A percentile compares a stretch with the other conserved stretches of the same genome.
These are phyloP conservation scores for Tangara arthus DNA, from an alignment of 2,797 vertebrate species.

Conservation along the genomic window DNA sequence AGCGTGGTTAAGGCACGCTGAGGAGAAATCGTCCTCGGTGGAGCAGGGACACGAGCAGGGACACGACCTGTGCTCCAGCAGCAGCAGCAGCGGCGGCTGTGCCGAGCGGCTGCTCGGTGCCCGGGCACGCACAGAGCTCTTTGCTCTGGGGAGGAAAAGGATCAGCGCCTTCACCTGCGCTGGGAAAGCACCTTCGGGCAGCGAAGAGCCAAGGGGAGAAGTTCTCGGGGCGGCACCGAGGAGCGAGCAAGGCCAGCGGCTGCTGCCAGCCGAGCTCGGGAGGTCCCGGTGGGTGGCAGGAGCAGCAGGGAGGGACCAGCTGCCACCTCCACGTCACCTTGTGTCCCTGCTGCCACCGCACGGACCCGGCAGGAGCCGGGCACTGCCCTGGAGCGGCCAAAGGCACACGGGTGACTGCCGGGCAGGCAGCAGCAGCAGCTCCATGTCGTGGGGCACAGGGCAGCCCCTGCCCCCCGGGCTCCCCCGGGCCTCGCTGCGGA, in stretches of 20 bases:
- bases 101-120: not conserved
- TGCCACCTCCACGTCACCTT: slow-evolving; percentile 68
- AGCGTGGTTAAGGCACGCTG: slow-evolving; percentile 30
- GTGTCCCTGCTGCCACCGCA: slow-evolving; percentile 32
- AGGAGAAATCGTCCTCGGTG: not conserved
- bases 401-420: not conserved
- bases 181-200: not conserved
- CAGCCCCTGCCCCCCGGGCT: slow-evolving; percentile 73
- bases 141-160: not conserved
- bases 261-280: not conserved
- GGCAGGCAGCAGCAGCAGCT: not conserved
- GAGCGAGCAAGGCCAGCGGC: not conserved
- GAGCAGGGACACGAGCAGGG: not conserved
- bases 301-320: slow-evolving; percentile 25
- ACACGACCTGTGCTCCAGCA: not conserved
- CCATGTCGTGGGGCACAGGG: slow-evolving; percentile 74
- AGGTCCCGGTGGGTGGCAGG: not conserved
- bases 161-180: not conserved
- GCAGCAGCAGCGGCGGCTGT: not conserved
- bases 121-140: not conserved
- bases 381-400: slow-evolving; percentile 8
- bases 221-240: not conserved
- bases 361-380: slow-evolving; percentile 57
- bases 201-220: not conserved
- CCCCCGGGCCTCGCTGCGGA: slow-evolving; percentile 79